Conservation (phyloP, 2,888 invertebrate genomes). For the Drosophila picticornis region DNA sequence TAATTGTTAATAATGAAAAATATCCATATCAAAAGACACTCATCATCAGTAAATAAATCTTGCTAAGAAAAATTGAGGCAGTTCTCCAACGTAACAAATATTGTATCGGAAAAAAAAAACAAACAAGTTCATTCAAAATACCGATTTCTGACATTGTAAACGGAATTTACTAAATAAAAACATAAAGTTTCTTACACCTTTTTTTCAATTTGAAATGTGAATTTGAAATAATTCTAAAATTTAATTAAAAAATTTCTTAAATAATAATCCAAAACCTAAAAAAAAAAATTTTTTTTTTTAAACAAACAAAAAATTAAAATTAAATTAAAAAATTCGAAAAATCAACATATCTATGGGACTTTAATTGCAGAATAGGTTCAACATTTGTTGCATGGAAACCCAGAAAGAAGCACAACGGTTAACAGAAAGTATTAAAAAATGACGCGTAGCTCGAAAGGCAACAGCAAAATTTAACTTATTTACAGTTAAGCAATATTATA, state of each 20-base stretch:
- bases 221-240: too few relatives aligned
- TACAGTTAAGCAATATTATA: background rate
- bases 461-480: background rate
- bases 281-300: background rate
- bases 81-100: background rate
- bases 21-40: background rate
- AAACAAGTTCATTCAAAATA: background rate
- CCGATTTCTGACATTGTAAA: background rate
- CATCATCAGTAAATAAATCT: background rate
- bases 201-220: background rate
- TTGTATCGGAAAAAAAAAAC: background rate
- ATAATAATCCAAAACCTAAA: background rate
- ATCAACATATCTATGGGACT: background rate
- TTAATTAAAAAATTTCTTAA: too few relatives aligned
- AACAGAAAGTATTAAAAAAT: background rate
- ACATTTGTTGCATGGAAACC: background rate
- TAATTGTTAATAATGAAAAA: background rate
- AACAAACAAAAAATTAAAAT: background rate
- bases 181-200: background rate
- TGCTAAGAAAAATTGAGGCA: accelerated
- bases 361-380: background rate
- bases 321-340: background rate
- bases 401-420: background rate
- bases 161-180: background rate
- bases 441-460: background rate